phyloP scores from a whole-genome alignment of 2,888 invertebrate genomes.

The Meganola albula region DNA sequence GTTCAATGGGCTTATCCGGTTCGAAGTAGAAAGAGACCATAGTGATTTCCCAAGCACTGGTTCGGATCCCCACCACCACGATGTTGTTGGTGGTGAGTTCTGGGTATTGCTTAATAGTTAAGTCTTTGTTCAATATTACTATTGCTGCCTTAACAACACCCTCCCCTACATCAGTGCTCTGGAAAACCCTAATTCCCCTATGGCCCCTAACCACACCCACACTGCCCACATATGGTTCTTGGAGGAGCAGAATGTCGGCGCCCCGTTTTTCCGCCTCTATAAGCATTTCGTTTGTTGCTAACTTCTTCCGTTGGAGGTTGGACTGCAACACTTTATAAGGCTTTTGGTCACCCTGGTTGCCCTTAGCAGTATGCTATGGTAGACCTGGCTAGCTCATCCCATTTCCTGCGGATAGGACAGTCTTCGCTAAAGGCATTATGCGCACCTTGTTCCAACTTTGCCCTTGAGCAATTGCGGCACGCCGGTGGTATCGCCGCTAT shows the following conservation, averaged over 20 bases:
- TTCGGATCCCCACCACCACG: conserved; percentile 10
- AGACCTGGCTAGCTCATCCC: too few relatives aligned
- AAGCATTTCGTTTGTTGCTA: not conserved
- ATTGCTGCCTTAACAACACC: conserved; percentile 2
- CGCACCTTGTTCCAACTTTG: too few relatives aligned
- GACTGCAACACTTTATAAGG: not conserved
- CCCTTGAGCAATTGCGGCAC: too few relatives aligned
- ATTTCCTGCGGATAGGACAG: too few relatives aligned
- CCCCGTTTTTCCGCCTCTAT: not conserved
- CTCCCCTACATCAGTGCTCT: not conserved
- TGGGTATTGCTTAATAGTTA: not conserved
- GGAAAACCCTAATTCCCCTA: not conserved
- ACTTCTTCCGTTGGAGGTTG: not conserved
- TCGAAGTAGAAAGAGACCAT: conserved; percentile 20
- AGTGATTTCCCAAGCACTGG: conserved; percentile 10
- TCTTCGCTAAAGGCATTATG: too few relatives aligned
- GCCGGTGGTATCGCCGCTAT: too few relatives aligned
- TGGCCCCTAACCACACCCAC: not conserved
- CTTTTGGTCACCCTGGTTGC: too few relatives aligned
- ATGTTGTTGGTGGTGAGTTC: conserved; percentile 6
- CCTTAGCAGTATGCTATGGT: too few relatives aligned
- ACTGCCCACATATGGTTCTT: not conserved
- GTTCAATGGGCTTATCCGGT: conserved; percentile 8
- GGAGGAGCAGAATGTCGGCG: not conserved
- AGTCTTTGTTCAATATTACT: not conserved